These are phyloP conservation scores for Psilopsiagon aurifrons DNA, from an alignment of 2,113 vertebrate genomes.

Conservation along the genomic window DNA sequence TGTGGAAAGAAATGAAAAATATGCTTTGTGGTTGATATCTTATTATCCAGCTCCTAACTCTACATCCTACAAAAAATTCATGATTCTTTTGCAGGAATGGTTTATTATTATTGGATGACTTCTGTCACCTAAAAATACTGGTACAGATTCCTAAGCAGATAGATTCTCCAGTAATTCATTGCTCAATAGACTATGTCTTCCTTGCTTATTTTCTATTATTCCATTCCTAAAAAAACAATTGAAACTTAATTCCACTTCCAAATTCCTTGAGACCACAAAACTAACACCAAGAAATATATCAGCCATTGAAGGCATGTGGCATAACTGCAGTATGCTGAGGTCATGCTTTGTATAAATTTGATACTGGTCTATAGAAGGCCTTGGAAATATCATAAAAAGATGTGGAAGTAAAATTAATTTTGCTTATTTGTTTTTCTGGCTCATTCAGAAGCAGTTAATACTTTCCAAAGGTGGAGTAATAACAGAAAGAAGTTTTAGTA, in stretches of 20 bases:
- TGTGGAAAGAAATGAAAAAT: background rate
- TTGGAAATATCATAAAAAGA: background rate
- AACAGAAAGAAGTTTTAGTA: background rate
- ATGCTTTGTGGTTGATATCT: background rate
- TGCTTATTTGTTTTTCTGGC: background rate
- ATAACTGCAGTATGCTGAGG: background rate
- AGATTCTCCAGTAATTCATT: background rate
- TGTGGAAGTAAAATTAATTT: background rate
- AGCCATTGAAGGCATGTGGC: background rate
- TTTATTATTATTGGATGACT: background rate
- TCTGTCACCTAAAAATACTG: background rate
- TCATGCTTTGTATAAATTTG: background rate
- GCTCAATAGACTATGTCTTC: background rate
- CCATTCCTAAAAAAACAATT: background rate
- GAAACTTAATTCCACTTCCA: background rate
- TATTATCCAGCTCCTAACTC: background rate
- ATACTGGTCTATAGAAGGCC: background rate
- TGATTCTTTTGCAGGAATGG: background rate
- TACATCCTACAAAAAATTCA: background rate
- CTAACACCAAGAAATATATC: background rate
- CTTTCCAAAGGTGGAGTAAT: background rate
- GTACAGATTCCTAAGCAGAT: background rate
- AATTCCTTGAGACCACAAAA: background rate
- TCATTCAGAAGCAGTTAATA: background rate
- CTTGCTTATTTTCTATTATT: background rate